Conservation (phyloP, 2,113 vertebrate genomes). For the Pholis gunnellus region DNA sequence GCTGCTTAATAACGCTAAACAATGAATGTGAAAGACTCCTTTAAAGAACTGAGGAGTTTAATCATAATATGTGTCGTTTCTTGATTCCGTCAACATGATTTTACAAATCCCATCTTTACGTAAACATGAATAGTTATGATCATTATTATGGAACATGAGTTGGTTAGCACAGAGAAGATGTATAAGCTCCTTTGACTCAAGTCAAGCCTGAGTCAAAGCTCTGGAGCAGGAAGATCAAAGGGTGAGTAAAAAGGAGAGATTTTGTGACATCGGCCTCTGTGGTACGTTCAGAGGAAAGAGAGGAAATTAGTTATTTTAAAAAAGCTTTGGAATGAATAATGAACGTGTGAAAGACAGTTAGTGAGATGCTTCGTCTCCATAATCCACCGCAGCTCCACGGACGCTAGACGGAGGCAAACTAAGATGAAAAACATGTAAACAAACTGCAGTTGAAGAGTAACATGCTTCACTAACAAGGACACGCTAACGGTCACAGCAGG, state of each 20-base stretch:
- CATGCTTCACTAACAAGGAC: constrained; percentile 13
- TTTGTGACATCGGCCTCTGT: neutral
- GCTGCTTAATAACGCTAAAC: neutral
- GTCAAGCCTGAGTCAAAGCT: neutral
- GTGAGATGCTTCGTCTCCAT: too few relatives aligned
- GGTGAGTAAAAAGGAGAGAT: neutral
- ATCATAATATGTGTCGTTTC: neutral
- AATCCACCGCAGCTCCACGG: neutral
- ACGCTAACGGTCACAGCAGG: constrained; percentile 22
- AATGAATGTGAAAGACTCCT: neutral
- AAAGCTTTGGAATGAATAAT: neutral
- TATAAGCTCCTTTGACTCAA: neutral
- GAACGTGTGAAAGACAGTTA: neutral
- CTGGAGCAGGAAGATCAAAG: neutral
- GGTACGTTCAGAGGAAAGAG: neutral
- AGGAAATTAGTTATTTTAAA: neutral
- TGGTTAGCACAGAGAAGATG: neutral
- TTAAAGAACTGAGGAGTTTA: neutral
- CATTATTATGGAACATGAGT: neutral
- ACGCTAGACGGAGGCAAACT: neutral
- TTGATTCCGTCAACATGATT: neutral
- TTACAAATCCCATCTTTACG: neutral
- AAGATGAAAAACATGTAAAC: neutral
- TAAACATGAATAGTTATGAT: neutral
- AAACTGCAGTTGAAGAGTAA: neutral